Evolutionary conservation across 2,888 invertebrate genomes (phyloP), one percentile per base, ranked within the genome.

Genomic region (Fabriciana adippe): DNA sequence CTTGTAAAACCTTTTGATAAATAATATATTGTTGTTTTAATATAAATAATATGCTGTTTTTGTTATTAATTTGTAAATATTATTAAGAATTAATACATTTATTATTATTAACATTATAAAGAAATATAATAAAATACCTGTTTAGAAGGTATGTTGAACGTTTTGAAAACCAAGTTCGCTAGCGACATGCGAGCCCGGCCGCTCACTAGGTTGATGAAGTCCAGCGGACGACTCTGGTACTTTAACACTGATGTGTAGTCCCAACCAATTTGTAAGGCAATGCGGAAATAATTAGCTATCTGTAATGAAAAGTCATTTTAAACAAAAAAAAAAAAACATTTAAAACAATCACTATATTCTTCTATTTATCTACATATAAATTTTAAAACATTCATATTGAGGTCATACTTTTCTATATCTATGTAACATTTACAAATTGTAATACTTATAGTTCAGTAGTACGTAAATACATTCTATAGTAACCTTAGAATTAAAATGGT

Each of bases 221-320:
- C 92, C 64, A 93, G 79, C 0, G 92, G 87, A 18, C 87, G 81
- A 55, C 85, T 87, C 61, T 91, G 88, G 66, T 90, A 90, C 73
- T 92, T 92, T n/a, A 92, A 75, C 61, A 93, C 90, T 0, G 86
- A 87, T 5, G 79, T 78, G 71, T 93, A 93, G 67, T 87, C 83
- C 90, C 91, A 90, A 13, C 92, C 92, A 41, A 93, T 92, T 78
- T 93, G 93, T 41, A 93, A 76, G 0, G 91, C 89, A 68, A 92
- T 90, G 6, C 91, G 86, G 74, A 88, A 92, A 69, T 89, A 90
- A 56, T 89, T 90, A 16, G 90, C 86, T 2, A 91, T 83, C 89
- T 90, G 66, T 31, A 48, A 66, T 16, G 3, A 55, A 57, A 57
- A 56, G n/a, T 31, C 35, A 11, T 41, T 11, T 41, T n/a, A n/a